Percentiles rank a stretch among this genome's conserved stretches.
These are phyloP conservation scores for Sipha maydis DNA, from an alignment of 2,888 invertebrate genomes.

Conservation along the genomic window DNA sequence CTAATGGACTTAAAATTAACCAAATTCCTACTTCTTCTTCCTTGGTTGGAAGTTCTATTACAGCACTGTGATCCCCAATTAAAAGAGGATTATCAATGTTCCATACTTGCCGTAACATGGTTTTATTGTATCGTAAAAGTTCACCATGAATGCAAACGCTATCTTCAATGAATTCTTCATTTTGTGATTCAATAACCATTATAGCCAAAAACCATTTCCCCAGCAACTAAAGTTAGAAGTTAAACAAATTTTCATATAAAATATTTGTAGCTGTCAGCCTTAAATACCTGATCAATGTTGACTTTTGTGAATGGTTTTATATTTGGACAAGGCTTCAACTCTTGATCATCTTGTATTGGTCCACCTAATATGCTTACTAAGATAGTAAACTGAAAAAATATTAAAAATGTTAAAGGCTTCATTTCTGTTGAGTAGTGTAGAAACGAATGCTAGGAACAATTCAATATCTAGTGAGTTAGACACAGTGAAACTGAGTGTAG, in stretches of 20 bases:
- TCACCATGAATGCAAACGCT: conserved; percentile 65
- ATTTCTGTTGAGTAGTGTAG: not conserved
- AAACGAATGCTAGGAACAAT: not conserved
- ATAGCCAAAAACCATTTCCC: conserved; percentile 65
- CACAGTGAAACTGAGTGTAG: conserved; percentile 4
- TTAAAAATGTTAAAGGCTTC: not conserved
- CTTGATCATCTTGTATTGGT: conserved; percentile 49
- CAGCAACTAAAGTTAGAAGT: conserved; percentile 63
- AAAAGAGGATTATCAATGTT: conserved; percentile 64
- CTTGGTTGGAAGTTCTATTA: conserved; percentile 64
- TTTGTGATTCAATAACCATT: conserved; percentile 64
- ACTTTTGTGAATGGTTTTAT: conserved; percentile 62
- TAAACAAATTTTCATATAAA: not conserved
- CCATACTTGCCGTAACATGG: conserved; percentile 64
- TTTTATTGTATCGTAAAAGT: conserved; percentile 64
- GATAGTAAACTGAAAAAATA: not conserved
- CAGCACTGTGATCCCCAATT: conserved; percentile 64
- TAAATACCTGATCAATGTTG: conserved; percentile 63
- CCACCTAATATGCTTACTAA: not conserved
- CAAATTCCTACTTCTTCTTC: conserved; percentile 64
- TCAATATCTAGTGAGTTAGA: conserved; percentile 9
- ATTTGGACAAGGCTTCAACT: conserved; percentile 63
- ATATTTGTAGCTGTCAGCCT: not conserved
- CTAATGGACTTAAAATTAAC: conserved; percentile 65
- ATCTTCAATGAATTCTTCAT: conserved; percentile 64